These are phyloP conservation scores for Dromaius novaehollandiae DNA, from an alignment of 2,113 vertebrate species.

Conservation along the genomic window DNA sequence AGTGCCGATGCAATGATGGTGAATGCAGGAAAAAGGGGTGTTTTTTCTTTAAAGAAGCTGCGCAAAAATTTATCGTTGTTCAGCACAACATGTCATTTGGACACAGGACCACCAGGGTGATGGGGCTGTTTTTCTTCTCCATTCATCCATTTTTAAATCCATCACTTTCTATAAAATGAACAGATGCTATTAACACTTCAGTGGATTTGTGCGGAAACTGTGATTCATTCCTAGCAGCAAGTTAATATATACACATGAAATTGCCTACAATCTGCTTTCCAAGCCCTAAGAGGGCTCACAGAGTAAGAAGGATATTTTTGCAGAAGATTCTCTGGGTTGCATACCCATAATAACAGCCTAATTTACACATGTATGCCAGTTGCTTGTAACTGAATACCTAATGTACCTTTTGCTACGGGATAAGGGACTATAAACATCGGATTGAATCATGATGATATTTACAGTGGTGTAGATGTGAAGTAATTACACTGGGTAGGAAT, in stretches of 20 bases:
- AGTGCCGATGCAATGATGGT: neutral
- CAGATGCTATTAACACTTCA: slow-evolving; percentile 55
- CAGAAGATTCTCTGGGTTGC: neutral
- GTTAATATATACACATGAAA: slow-evolving; percentile 50
- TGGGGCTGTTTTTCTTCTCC: slow-evolving; percentile 1
- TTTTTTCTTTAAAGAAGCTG: neutral
- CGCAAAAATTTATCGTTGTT: neutral
- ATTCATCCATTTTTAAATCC: slow-evolving; percentile 44
- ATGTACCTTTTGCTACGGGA: neutral
- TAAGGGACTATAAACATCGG: neutral
- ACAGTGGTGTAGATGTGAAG: neutral
- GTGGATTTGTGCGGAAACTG: slow-evolving; percentile 25
- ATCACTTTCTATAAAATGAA: slow-evolving; percentile 30
- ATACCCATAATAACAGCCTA: neutral
- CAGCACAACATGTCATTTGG: neutral
- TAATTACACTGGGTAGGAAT: neutral
- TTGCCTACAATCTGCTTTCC: slow-evolving; percentile 5
- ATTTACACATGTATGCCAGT: neutral
- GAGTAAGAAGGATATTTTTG: neutral
- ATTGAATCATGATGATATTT: neutral
- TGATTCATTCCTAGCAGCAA: slow-evolving; percentile 41
- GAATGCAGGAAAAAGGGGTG: neutral
- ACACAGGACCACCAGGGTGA: slow-evolving; percentile 11
- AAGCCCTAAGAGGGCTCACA: neutral
- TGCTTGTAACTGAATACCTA: neutral